Conservation (phyloP, 2,797 vertebrate species). For the Chelonia mydas region DNA sequence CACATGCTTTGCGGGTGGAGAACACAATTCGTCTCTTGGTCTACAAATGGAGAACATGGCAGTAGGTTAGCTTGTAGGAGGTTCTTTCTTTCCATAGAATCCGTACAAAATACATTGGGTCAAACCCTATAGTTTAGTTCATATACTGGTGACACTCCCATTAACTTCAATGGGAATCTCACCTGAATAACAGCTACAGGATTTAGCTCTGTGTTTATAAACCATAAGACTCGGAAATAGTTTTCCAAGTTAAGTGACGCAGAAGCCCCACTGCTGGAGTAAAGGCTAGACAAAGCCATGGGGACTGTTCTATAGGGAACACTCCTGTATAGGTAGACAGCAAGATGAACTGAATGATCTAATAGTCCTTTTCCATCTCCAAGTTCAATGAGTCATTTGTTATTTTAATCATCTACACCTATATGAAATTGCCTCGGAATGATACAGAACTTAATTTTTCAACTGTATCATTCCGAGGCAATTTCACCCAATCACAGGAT, state of each 20-base stretch:
- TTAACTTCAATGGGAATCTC: background rate
- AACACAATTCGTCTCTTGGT: background rate
- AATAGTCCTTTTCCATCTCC: slow-evolving; percentile 72
- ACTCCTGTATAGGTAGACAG: slow-evolving; percentile 63
- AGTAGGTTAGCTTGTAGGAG: background rate
- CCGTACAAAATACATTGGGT: accelerated
- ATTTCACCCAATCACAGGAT: accelerated
- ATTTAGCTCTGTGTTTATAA: slow-evolving; percentile 8
- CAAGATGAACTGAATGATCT: slow-evolving; percentile 73
- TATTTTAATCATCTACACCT: slow-evolving; percentile 75
- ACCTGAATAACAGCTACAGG: background rate
- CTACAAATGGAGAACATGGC: background rate
- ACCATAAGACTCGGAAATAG: background rate
- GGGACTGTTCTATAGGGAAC: slow-evolving; percentile 56
- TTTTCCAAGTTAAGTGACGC: slow-evolving; percentile 33
- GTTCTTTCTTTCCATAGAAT: background rate
- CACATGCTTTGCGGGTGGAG: background rate
- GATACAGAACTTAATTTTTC: too few relatives aligned
- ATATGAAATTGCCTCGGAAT: background rate
- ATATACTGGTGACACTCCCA: background rate
- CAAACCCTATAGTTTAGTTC: accelerated
- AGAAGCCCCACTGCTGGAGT: background rate
- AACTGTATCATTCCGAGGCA: background rate
- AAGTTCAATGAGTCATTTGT: slow-evolving; percentile 77
- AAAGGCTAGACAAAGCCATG: slow-evolving; percentile 59